phyloP scores from a whole-genome alignment of 1,140 invertebrate genomes.

The Drosophila sucinea region DNA sequence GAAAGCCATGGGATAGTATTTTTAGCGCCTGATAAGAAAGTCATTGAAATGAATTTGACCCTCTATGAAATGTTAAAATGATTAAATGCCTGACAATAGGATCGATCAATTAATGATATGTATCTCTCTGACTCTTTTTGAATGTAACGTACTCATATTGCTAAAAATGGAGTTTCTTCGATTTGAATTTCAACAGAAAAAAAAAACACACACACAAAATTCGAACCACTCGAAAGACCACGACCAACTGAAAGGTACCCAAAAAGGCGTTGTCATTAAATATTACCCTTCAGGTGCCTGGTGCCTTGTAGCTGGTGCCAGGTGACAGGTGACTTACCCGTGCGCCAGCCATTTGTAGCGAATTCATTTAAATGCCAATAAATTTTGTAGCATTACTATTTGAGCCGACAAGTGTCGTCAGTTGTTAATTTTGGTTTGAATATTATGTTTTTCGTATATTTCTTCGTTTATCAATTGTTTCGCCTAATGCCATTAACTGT shows the following conservation, averaged over 20 bases:
- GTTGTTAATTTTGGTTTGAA: slow-evolving; percentile 35
- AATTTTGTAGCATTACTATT: slow-evolving; percentile 52
- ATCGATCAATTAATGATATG: neutral
- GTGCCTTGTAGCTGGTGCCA: no score
- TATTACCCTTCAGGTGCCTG: neutral
- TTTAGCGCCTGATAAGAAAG: no score
- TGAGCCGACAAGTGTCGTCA: slow-evolving; percentile 50
- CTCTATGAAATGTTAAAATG: neutral
- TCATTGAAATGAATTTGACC: no score
- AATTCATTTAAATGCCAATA: slow-evolving; percentile 33
- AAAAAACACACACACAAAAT: neutral
- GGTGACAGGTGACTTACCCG: neutral
- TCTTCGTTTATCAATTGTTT: slow-evolving; percentile 37
- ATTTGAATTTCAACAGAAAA: neutral
- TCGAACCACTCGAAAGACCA: neutral
- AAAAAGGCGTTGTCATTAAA: slow-evolving; percentile 33
- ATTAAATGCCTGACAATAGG: neutral
- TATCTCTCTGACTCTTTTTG: neutral
- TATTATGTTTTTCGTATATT: slow-evolving; percentile 53
- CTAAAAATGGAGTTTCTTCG: neutral
- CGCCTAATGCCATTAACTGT: slow-evolving; percentile 36
- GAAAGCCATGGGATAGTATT: no score
- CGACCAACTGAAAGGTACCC: slow-evolving; percentile 31
- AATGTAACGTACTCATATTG: neutral
- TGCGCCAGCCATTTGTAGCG: neutral